Evolutionary conservation across 2,113 vertebrate species (phyloP), one percentile per base, ranked within the genome.

Genomic region (Engraulis encrasicolus): DNA sequence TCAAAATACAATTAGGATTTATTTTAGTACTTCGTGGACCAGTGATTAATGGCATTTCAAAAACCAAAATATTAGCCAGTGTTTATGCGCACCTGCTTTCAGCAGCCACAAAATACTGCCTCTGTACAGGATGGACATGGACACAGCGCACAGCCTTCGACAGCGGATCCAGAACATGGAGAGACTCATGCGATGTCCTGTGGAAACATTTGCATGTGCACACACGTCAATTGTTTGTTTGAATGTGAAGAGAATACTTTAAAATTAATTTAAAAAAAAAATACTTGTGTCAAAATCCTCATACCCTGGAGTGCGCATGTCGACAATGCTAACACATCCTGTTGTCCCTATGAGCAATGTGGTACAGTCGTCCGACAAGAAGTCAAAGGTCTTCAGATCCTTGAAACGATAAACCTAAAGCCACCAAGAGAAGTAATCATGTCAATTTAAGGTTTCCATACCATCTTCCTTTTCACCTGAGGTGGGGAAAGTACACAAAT

Each of bases 381-480:
- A 99, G 91, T 96, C 96, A 37, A 98, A 99, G 1, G 93, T 96
- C 54, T 94, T 96, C 1, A 96, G 89, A 9, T 90, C 79, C 0
- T 95, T 91, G 38, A 89, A 86, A 66, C 94, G 91, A 85, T 93
- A 97, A 0, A 99, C 88, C 98, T 99, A 50, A 2, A 77, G 78
- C 12, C 81, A 84, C 34, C 37, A 79, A 49, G 34, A 15, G 23
- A 48, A 34, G 38, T 18, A 18, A 6, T 27, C 58, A 61, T n/a
- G 4, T 45, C 40, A 45, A 45, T 9, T 45, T 45, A 45, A 45
- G 40, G 9, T 3, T 45, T 45, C 9, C 40, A 45, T 45, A 5
- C 9, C 40, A 45, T 45, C 40, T 45, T 45, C 40, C 3, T 45
- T 45, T 45, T 45, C 40, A 45, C 40, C 3, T 45, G 40, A 45